Evolutionary conservation across 2,888 invertebrate species (phyloP), one percentile per base, ranked within the genome.

Genomic region (Pyrrhosoma nymphula): DNA sequence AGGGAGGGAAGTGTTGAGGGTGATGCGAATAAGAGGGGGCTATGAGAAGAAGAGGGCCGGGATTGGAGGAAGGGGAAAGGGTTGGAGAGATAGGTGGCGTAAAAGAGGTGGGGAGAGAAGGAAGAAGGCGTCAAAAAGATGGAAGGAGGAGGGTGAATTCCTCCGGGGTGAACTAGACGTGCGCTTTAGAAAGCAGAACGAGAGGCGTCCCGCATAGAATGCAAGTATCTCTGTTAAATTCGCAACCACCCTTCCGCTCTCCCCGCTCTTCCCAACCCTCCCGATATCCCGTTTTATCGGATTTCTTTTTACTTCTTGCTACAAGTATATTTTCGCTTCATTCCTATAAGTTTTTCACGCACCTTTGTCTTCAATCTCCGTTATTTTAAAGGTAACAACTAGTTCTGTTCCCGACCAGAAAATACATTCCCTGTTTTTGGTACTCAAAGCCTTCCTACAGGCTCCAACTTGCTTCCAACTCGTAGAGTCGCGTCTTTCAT

Each of bases 201-300:
- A 14, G 56, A 35, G 60, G 90, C 35, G 90, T 90, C 90, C 56
- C 26, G 56, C 20, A 56, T 20, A 63, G 91, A 39, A 23, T 88
- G 47, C 88, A 26, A 60, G 35, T 26, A 39, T 91, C 60, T 91
- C 63, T 91, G 91, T 91, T 30, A 60, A 91, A 63, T 91, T 63
- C 39, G 35, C 20, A 47, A 47, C 47, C 60, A 35, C 39, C 63
- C 39, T 23, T 20, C 26, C 60, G 35, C 39, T 39, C 39, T 23
- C 12, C 26, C 60, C 56, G n/a, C 30, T 56, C 30, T 23, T 26
- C 90, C 30, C 4, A 47, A 47, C 56, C 56, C 26, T 30, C 16
- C 69, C 26, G 69, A 69, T 69, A 69, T 69, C 26, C 26, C 69
- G 26, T n/a, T 12, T 26, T 3, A 69, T 69, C n/a, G 69, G 26